A percentile compares a stretch with the other conserved stretches of the same genome.
phyloP scores from a whole-genome alignment of 1,140 invertebrate species.

The Nephila pilipes region DNA sequence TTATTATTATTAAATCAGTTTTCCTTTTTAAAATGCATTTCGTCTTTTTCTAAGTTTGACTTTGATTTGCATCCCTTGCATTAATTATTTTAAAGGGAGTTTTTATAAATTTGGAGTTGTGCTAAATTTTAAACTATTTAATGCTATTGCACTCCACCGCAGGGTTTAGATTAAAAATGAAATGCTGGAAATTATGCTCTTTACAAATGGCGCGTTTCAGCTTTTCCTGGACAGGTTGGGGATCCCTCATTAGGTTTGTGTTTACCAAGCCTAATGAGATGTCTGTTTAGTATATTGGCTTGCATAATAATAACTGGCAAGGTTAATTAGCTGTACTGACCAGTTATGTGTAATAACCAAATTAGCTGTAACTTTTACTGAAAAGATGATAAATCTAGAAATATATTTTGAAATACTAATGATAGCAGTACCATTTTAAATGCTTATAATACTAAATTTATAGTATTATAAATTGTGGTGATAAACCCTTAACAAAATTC shows the following conservation, averaged over 20 bases:
- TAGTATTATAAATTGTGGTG: too few relatives aligned
- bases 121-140: not conserved
- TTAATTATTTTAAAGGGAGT: not conserved
- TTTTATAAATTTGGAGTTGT: too few relatives aligned
- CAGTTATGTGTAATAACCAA: constrained; percentile 14
- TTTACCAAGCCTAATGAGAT: constrained; percentile 1
- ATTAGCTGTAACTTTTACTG: not conserved
- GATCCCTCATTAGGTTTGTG: constrained; percentile 4
- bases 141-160: not conserved
- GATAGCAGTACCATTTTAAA: too few relatives aligned
- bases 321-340: constrained; percentile 6
- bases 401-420: not conserved
- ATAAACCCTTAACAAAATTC: too few relatives aligned
- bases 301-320: not conserved
- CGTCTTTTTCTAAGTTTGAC: not conserved
- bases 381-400: not conserved
- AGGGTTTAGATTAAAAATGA: not conserved
- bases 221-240: not conserved
- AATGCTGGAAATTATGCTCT: not conserved
- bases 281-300: constrained; percentile 27
- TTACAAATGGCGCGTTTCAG: constrained; percentile 1
- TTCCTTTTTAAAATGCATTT: not conserved
- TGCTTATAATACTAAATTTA: too few relatives aligned
- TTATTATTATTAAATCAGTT: too few relatives aligned
- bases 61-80: not conserved